Conservation (phyloP, 2,888 invertebrate species). For the Cataglyphis altisquamis region DNA sequence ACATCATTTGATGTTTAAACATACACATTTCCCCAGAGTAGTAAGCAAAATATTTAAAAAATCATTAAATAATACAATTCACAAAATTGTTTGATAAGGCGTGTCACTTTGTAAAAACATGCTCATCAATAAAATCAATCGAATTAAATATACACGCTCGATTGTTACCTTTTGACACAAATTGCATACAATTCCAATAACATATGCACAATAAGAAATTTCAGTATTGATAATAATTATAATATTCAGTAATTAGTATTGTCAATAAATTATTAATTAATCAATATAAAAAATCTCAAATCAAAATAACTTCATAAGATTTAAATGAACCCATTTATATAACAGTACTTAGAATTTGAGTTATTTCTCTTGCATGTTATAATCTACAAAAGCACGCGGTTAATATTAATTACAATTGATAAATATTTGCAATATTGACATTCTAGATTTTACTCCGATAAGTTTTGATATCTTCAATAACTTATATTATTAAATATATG, state of each 20-base stretch:
- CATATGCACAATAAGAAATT: neutral
- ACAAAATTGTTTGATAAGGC: neutral
- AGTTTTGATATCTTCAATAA: neutral
- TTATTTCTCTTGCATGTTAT: neutral
- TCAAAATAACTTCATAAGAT: neutral
- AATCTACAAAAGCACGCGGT: neutral
- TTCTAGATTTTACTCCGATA: neutral
- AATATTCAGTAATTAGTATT: neutral
- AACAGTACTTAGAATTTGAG: neutral
- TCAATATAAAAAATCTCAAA: neutral
- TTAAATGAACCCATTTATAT: neutral
- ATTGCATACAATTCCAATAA: neutral
- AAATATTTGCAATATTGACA: neutral
- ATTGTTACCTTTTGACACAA: constrained; percentile 6
- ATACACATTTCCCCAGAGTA: neutral
- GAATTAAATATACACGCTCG: neutral
- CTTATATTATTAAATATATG: neutral
- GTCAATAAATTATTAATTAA: neutral
- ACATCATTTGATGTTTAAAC: neutral
- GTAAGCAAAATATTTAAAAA: neutral
- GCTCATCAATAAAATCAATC: constrained; percentile 9
- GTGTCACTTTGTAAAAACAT: neutral
- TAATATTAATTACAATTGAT: neutral
- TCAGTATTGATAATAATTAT: neutral
- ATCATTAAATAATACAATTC: neutral